A percentile compares a stretch with the other conserved stretches of the same genome.
phyloP scores from a whole-genome alignment of 1,140 invertebrate genomes.

The Heliconius nattereri region DNA sequence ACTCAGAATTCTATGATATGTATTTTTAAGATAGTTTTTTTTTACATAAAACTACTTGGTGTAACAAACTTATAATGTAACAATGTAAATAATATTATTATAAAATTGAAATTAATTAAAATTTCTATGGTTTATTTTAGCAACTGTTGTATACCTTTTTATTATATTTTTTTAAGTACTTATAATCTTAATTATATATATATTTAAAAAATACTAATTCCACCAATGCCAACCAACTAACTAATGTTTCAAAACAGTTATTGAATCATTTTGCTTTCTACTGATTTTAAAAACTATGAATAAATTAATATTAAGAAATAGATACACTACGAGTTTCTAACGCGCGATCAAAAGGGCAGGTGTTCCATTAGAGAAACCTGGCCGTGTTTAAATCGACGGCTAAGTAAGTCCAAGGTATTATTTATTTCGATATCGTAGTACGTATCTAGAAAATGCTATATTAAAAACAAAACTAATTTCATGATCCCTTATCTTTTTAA shows the following conservation, averaged over 20 bases:
- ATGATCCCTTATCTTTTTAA: too few relatives aligned
- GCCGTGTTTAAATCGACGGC: constrained; percentile 34
- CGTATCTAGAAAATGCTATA: background rate
- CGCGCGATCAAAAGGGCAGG: constrained; percentile 58
- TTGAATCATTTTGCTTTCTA: background rate
- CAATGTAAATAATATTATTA: too few relatives aligned
- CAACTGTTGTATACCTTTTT: too few relatives aligned
- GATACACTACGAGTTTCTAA: constrained; percentile 50
- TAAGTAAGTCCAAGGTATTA: background rate
- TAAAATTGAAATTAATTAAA: too few relatives aligned
- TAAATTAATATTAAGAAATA: constrained; percentile 15
- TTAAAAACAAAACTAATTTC: too few relatives aligned
- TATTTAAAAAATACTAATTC: background rate
- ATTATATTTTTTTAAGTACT: too few relatives aligned
- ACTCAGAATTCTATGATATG: background rate
- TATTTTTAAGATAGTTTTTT: too few relatives aligned
- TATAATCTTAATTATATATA: too few relatives aligned
- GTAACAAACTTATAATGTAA: too few relatives aligned
- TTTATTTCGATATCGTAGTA: background rate
- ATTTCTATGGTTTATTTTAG: too few relatives aligned
- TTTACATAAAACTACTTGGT: too few relatives aligned
- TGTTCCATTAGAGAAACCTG: constrained; percentile 57
- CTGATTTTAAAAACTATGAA: constrained; percentile 2
- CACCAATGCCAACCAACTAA: too few relatives aligned
- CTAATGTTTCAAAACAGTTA: background rate